Conservation (phyloP, 2,888 invertebrate species). For the Deilephila elpenor region DNA sequence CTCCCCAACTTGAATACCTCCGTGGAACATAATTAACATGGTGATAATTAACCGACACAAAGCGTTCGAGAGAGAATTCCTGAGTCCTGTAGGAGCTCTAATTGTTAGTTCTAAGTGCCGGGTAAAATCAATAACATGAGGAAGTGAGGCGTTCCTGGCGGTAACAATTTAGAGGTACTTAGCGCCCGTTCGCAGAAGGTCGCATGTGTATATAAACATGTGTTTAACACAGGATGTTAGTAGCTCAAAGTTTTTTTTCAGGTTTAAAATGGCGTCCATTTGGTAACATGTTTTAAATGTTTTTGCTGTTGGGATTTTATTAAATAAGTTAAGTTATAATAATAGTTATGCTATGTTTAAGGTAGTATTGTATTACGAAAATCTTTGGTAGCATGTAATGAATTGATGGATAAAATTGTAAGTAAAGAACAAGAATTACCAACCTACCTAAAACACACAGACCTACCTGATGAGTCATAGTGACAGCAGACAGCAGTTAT, state of each 20-base stretch:
- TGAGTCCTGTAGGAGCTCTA: conserved; percentile 10
- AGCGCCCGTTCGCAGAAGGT: conserved; percentile 4
- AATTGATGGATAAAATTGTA: too few species aligned
- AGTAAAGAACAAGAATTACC: too few species aligned
- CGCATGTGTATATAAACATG: conserved; percentile 2
- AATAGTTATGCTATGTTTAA: too few species aligned
- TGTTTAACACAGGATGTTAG: neutral
- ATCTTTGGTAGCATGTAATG: too few species aligned
- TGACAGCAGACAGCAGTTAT: too few species aligned
- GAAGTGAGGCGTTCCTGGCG: conserved; percentile 8
- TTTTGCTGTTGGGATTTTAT: too few species aligned
- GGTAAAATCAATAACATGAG: conserved; percentile 11
- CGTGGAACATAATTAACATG: neutral
- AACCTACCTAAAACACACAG: too few species aligned
- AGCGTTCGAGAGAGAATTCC: neutral
- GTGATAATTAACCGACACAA: neutral
- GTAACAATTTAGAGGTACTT: neutral
- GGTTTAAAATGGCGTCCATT: neutral
- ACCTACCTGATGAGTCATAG: too few species aligned
- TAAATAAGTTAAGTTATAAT: too few species aligned
- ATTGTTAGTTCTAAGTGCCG: conserved; percentile 14
- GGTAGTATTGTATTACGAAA: too few species aligned
- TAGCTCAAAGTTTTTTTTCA: neutral
- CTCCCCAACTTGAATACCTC: neutral
- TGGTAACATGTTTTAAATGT: too few species aligned